Evolutionary conservation across 2,113 vertebrate genomes (phyloP).

Genomic region (Noturus placidus): DNA sequence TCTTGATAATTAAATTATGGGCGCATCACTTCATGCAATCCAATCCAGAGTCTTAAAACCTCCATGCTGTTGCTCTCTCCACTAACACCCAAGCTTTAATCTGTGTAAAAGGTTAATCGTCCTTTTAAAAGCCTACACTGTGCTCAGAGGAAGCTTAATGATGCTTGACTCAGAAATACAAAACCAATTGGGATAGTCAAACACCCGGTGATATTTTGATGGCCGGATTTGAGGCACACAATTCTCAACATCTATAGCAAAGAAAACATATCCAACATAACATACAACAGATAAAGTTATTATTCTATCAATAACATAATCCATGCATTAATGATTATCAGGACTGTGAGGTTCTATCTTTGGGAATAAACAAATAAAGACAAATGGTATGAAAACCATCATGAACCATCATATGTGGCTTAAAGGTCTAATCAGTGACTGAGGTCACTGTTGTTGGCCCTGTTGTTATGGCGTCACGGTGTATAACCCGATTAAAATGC

Average conservation of each 20-base stretch:
- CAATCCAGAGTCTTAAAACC: background rate
- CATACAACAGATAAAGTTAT: background rate
- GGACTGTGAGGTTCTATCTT: background rate
- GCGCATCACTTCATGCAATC: background rate
- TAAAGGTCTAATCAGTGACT: background rate
- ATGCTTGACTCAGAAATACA: background rate
- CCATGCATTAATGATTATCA: background rate
- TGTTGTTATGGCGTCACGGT: background rate
- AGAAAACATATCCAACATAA: background rate
- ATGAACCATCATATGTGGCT: background rate
- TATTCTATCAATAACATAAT: background rate
- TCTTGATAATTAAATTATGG: background rate
- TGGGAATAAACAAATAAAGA: background rate
- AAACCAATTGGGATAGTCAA: background rate
- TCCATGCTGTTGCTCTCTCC: background rate
- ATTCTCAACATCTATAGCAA: background rate
- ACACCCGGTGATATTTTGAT: background rate
- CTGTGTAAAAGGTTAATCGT: constrained; percentile 19
- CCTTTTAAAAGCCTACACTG: constrained; percentile 13
- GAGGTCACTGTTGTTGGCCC: too few relatives aligned
- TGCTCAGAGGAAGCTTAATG: background rate
- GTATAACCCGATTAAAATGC: background rate
- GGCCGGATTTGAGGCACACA: background rate
- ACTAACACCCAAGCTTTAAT: constrained; percentile 12
- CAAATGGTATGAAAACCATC: background rate